A percentile compares a stretch with the other conserved stretches of the same genome.
These are phyloP conservation scores for Leptinotarsa defecta DNA, from an alignment of 1,140 invertebrate genomes.

Conservation along the genomic window DNA sequence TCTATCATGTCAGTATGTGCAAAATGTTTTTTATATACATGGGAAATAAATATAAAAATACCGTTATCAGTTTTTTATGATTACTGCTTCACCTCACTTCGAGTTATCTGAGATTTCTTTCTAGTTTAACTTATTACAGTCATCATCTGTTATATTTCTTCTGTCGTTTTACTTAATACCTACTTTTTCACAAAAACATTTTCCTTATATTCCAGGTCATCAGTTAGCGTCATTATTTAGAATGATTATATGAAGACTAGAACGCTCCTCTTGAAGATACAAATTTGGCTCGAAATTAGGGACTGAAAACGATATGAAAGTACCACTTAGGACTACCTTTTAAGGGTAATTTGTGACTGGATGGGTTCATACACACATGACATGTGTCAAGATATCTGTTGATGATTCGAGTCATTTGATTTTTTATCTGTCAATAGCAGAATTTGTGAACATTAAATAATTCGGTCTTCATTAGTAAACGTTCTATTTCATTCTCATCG, in stretches of 20 bases:
- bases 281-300: not conserved
- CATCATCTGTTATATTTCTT: not conserved
- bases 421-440: not conserved
- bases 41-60: too few species aligned
- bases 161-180: conserved; percentile 5
- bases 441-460: not conserved
- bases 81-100: too few species aligned
- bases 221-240: not conserved
- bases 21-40: too few species aligned
- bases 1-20: too few species aligned
- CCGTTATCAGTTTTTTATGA: too few species aligned
- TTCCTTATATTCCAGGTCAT: not conserved
- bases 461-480: not conserved
- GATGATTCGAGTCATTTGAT: not conserved
- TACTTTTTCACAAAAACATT: not conserved
- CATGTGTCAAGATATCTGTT: conserved; percentile 2
- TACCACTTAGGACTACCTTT: not conserved
- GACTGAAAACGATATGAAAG: conserved; percentile 6
- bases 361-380: not conserved
- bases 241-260: not conserved
- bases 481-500: too few species aligned
- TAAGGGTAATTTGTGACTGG: not conserved
- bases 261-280: not conserved
- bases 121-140: not conserved
- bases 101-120: too few species aligned